Evolutionary conservation across 2,113 vertebrate genomes (phyloP), one percentile per base, ranked within the genome.

Genomic region (Epinephelus lanceolatus): DNA sequence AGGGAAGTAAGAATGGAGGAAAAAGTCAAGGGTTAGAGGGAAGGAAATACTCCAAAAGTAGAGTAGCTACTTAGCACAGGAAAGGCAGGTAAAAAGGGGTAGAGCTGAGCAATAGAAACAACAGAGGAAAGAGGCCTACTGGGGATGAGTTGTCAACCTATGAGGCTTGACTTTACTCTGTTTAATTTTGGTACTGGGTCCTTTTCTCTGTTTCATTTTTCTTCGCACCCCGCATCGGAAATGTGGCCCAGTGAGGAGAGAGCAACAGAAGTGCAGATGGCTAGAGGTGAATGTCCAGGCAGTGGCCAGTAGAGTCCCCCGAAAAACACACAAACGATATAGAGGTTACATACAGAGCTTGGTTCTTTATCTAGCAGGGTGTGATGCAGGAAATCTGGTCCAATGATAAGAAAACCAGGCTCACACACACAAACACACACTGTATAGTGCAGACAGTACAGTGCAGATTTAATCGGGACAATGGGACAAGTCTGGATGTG

Each of bases 41-140:
- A 18, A 89, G 92, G 88, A 91, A 91, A 74, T 88, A 68, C 88
- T 91, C 57, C 61, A 78, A 73, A 86, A 71, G 69, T 87, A 45
- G 75, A 94, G 91, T 84, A 84, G 56, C 80, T 81, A 79, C 80
- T 92, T 81, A 83, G 45, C 45, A 30, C 88, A 89, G 88, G 78
- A 85, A 89, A 62, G 56, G 55, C 19, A 79, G 18, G 12, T 60
- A 60, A 62, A 81, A 17, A 61, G 21, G 51, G 75, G 13, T 23
- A 18, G 52, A 45, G 71, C 4, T 27, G 19, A 68, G 19, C 19
- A 73, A 65, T 25, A 60, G 25, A 56, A 57, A 61, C 53, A 76
- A 75, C 53, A 56, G 68, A 42, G 30, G 51, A 71, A 76, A 66
- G 56, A 21, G 23, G 17, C 12, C 49, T 45, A 12, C 14, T 71